Base-by-base conservation (phyloP, 2,113 vertebrate species). In the Ciconia stormi region DNA sequence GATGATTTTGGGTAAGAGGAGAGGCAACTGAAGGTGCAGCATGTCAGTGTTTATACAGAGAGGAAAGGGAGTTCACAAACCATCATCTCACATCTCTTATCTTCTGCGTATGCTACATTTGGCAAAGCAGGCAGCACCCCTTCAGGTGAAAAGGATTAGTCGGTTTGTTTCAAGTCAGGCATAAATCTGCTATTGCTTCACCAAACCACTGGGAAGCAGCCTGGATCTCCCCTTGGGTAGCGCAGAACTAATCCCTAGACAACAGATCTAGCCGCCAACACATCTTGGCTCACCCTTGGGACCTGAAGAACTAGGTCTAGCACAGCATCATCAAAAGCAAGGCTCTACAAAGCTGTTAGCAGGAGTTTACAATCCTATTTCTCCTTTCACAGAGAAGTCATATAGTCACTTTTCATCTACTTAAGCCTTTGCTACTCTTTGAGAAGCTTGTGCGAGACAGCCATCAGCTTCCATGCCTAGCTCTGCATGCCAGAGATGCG, bases 241-340 rank as follows among this genome's bases (percentile, higher is more conserved):
- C 1, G 1, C 63, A 89, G 59, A 86, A 21, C 30, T 63, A 82
- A 87, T 40, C 40, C 58, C 52, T 8, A 26, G 73, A 81, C 56
- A 71, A 67, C 56, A 93, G 44, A 72, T 49, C 18, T 4, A 85
- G 69, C 30, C 79, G 89, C 42, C 13, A 62, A 73, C 34, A 52
- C n/a, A 59, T n/a, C 65, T 73, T 7, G 0, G n/a, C 34, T 91
- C 83, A 65, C 52, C 47, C 55, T 17, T 46, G 49, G 29, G 40
- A 93, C 61, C 52, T 72, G 69, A 79, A 82, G 73, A 95, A 95
- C 72, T 52, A 83, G 50, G 65, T 74, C 80, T 72, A 89, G 77
- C 67, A 79, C 59, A 84, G 21, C 52, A 69, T 49, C 34, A 74
- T 32, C 67, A 67, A 85, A 93, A 69, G 12, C 61, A 78, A 70